phyloP scores from a whole-genome alignment of 2,113 vertebrate genomes.

The Serilophus lunatus region DNA sequence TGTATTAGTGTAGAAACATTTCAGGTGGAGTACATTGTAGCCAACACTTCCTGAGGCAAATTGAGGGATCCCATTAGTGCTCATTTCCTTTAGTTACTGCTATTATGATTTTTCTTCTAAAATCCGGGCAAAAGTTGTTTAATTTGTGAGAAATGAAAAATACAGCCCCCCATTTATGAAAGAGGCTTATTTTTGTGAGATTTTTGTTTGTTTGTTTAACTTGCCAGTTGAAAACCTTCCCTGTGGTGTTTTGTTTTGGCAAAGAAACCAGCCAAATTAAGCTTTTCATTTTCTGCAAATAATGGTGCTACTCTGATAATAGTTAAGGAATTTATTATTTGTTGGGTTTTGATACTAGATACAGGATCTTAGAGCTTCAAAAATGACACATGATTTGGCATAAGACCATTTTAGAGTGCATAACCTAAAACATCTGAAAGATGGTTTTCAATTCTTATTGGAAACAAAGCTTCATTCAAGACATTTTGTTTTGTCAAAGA shows the following conservation, averaged over 20 bases:
- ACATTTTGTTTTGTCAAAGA: neutral
- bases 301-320: neutral
- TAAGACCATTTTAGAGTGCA: neutral
- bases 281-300: neutral
- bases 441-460: conserved; percentile 3
- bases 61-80: neutral
- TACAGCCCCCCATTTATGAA: neutral
- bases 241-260: neutral
- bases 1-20: neutral
- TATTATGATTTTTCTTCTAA: neutral
- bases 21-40: neutral
- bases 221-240: neutral
- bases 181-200: neutral
- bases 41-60: neutral
- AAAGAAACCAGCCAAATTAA: neutral
- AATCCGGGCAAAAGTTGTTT: neutral
- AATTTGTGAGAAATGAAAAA: neutral
- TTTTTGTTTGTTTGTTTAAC: neutral
- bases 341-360: neutral
- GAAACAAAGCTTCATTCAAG: neutral
- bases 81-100: neutral
- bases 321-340: conserved; percentile 6
- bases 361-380: neutral
- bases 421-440: conserved; percentile 29
- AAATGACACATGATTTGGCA: conserved; percentile 2